Evolutionary conservation across 1,140 invertebrate species (phyloP).

Genomic region (Papilio aristodemus): DNA sequence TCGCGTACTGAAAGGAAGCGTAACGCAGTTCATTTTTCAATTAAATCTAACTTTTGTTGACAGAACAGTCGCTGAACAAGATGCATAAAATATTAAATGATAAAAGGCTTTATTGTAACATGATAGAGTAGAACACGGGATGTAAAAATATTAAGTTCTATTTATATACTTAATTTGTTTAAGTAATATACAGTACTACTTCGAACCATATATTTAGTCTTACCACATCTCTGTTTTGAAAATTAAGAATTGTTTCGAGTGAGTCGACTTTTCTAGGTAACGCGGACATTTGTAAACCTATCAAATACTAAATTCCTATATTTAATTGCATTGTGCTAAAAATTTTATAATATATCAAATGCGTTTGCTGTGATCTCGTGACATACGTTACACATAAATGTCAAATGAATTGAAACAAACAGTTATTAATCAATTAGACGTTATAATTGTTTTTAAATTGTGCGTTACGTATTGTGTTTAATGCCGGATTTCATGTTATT

Average conservation of each 20-base stretch:
- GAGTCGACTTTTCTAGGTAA: constrained; percentile 40
- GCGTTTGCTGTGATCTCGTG: constrained; percentile 7
- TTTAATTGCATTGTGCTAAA: constrained; percentile 23
- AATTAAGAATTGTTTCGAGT: constrained; percentile 62
- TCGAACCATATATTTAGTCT: constrained; percentile 36
- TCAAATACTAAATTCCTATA: neutral
- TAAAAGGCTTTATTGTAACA: constrained; percentile 1
- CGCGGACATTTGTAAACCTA: neutral
- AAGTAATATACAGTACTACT: no score
- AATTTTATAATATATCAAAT: constrained; percentile 18
- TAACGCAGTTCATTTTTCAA: no score
- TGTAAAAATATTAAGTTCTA: no score
- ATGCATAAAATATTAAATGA: no score
- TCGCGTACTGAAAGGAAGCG: no score
- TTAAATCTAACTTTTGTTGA: no score
- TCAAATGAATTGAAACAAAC: no score
- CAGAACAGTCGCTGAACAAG: no score
- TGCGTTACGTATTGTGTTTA: neutral
- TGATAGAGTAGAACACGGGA: neutral
- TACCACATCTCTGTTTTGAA: constrained; percentile 61
- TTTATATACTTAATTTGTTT: no score
- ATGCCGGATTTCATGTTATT: neutral
- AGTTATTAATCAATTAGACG: constrained; percentile 2
- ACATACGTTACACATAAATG: neutral
- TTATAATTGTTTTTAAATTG: no score